A percentile compares a stretch with the other conserved stretches of the same genome.
These are phyloP conservation scores for Taurulus bubalis DNA, from an alignment of 2,113 vertebrate genomes.

Conservation along the genomic window DNA sequence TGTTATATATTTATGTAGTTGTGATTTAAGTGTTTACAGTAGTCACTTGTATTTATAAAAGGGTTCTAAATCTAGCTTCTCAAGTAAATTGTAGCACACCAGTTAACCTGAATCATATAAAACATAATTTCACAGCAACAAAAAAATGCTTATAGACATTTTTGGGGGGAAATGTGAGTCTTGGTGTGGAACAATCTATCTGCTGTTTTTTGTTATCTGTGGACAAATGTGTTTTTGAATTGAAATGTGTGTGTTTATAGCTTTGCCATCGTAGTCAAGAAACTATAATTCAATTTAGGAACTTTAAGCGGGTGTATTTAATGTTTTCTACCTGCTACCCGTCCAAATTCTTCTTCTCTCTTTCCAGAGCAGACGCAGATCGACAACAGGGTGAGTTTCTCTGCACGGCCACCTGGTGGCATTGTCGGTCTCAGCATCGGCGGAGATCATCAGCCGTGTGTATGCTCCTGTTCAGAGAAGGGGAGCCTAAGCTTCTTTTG, in stretches of 20 bases:
- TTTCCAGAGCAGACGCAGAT: constrained; percentile 66
- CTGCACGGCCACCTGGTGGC: constrained; percentile 70
- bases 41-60: neutral
- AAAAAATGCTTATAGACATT: no score
- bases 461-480: constrained; percentile 6
- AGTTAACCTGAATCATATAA: neutral
- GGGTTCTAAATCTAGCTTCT: neutral
- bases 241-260: neutral
- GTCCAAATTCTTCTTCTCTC: constrained; percentile 2
- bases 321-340: constrained; percentile 2
- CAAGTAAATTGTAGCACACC: neutral
- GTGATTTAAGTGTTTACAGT: neutral
- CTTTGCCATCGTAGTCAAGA: neutral
- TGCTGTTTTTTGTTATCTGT: neutral
- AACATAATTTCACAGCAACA: no score
- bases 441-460: neutral
- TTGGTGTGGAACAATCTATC: neutral
- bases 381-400: constrained; percentile 73
- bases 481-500: constrained; percentile 43
- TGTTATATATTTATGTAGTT: neutral
- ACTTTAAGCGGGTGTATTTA: neutral
- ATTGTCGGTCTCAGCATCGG: constrained; percentile 70
- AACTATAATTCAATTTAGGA: neutral
- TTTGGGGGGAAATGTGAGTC: neutral
- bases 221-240: neutral